Percentiles rank a stretch among this genome's conserved stretches.
phyloP scores from a whole-genome alignment of 2,888 invertebrate genomes.

The Periphyllus acericola region DNA sequence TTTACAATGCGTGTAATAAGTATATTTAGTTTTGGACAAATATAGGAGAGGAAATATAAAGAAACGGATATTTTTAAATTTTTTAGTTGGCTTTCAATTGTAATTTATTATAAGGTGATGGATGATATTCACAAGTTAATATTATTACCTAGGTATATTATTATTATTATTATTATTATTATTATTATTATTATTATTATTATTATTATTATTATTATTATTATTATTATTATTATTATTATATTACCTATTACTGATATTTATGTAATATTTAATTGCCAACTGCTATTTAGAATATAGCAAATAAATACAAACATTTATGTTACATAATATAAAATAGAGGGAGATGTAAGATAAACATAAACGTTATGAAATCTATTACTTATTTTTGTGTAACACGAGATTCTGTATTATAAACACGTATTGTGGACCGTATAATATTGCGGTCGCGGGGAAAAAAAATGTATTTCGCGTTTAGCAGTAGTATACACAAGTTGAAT shows the following conservation, averaged over 20 bases:
- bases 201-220: too few species aligned
- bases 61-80: background rate
- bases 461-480: background rate
- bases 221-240: too few species aligned
- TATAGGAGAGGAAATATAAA: background rate
- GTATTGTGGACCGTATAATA: background rate
- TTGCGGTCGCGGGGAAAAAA: background rate
- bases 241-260: background rate
- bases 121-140: background rate
- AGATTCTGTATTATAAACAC: background rate
- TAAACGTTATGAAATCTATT: background rate
- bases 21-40: background rate
- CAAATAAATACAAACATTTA: background rate
- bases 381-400: background rate
- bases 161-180: too few species aligned
- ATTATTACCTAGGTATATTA: background rate
- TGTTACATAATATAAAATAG: background rate
- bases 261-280: background rate
- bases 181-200: too few species aligned
- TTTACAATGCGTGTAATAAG: too few species aligned
- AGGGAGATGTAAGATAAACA: background rate
- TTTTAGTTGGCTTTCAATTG: background rate
- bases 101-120: background rate
- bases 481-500: background rate
- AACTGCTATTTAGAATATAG: background rate